Evolutionary conservation across 2,797 vertebrate species (phyloP), one percentile per base, ranked within the genome.

Genomic region (Cuniculus paca): DNA sequence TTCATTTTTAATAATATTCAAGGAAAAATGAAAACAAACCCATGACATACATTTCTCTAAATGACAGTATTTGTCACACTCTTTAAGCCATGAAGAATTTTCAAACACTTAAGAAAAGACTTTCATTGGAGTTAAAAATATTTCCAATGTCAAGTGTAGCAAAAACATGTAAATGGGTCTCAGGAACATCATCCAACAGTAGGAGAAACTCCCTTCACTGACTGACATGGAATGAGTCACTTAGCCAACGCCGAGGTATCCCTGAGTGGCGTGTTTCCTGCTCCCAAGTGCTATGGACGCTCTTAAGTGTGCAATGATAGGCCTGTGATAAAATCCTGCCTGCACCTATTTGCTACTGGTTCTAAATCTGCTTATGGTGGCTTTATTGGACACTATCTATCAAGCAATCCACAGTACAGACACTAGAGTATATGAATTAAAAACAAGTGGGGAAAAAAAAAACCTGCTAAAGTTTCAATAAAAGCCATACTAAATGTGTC

Each of bases 381-480:
- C 24, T 74, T 45, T 74, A 70, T 3, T 45, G 70, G 70, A 45
- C 28, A 74, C 12, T n/a, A n/a, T 34, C 61, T 74, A 26, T 28
- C 22, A 74, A 26, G 39, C 45, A 74, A 28, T 26, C 24, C 22
- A 54, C 11, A 56, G 22, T 20, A 31, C 0, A 12, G 65, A 42
- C 63, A 61, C 1, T 3, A n/a, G 52, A 42, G 14, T 10, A 5
- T 14, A 52, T 61, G 72, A 42, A 39, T 34, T 12, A 54, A 68
- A 80, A 31, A 3, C 26, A 54, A 12, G 16, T 6, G 13, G 9
- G 10, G 11, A 60, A 63, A 78, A 22, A 7, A 58, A 52, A 75
- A 24, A 1, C 24, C 56, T 17, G 13, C 1, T 6, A 4, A 12
- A 14, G 0, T 24, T 65, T 60, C 56, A 7, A 7, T 26, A 34